Percentiles rank a stretch among this genome's conserved stretches.
These are phyloP conservation scores for Semicossyphus pulcher DNA, from an alignment of 2,113 vertebrate genomes.

Conservation along the genomic window DNA sequence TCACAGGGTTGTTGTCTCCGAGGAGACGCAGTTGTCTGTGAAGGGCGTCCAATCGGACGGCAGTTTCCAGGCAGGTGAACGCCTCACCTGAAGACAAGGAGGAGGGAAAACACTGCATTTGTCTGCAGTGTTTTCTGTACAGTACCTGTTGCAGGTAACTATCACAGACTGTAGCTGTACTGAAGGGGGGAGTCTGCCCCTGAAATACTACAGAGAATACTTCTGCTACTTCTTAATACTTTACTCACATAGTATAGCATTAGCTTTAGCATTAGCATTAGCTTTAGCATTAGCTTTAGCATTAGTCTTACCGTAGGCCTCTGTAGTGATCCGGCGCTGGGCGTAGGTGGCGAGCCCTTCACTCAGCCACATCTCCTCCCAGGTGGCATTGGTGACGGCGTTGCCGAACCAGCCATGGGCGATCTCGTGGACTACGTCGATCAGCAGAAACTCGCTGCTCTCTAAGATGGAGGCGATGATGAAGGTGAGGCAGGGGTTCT, in stretches of 20 bases:
- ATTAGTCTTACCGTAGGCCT: constrained; percentile 87
- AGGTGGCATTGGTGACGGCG: constrained; percentile 95
- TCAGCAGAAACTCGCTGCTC: constrained; percentile 95
- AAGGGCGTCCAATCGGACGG: constrained; percentile 94
- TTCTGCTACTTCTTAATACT: too few species aligned
- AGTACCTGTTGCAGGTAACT: too few species aligned
- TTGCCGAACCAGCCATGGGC: constrained; percentile 99
- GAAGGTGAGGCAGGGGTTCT: constrained; percentile 98
- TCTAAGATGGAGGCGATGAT: constrained; percentile 98
- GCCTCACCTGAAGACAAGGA: constrained; percentile 85
- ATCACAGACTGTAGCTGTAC: neutral
- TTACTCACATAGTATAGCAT: too few species aligned
- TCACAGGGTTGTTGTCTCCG: constrained; percentile 94
- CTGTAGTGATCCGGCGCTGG: constrained; percentile 93
- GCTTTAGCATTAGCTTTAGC: too few species aligned
- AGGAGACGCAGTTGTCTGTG: constrained; percentile 95
- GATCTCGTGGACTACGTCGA: constrained; percentile 95
- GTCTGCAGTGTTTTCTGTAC: too few species aligned
- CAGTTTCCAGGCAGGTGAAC: constrained; percentile 95
- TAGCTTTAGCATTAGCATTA: too few species aligned
- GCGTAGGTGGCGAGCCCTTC: constrained; percentile 97
- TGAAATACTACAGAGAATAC: too few species aligned
- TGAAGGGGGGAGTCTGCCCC: too few species aligned
- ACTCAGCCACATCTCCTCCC: constrained; percentile 99
- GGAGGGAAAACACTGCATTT: too few species aligned